Evolutionary conservation across 2,797 vertebrate species (phyloP).

Genomic region (Okamejei kenojei): DNA sequence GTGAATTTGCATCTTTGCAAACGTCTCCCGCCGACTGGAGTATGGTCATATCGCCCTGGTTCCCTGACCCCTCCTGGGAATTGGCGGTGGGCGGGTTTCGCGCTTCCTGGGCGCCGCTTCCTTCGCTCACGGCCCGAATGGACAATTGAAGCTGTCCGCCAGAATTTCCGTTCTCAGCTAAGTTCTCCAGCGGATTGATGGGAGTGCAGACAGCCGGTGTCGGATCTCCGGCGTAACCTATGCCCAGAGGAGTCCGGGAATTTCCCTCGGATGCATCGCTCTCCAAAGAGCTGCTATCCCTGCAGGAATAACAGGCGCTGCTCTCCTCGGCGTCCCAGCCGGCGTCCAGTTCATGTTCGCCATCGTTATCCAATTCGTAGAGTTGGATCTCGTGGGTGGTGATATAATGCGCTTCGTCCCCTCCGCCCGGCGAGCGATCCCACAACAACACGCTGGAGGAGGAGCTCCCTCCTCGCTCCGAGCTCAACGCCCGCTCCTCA

Average conservation of each 20-base stretch:
- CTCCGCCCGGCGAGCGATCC: conserved; percentile 34
- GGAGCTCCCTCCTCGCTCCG: neutral
- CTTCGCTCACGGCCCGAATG: conserved; percentile 77
- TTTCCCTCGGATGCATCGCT: conserved; percentile 70
- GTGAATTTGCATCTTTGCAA: neutral
- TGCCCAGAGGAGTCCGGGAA: conserved; percentile 52
- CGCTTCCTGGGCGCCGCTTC: conserved; percentile 58
- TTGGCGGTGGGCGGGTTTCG: conserved; percentile 41
- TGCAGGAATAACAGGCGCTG: conserved; percentile 86
- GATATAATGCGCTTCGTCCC: conserved; percentile 86
- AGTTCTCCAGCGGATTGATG: conserved; percentile 53
- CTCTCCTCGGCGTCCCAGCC: conserved; percentile 87
- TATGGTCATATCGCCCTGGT: too few relatives aligned
- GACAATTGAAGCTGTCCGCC: conserved; percentile 75
- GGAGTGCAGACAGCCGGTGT: conserved; percentile 43
- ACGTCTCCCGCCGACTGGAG: neutral
- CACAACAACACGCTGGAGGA: neutral
- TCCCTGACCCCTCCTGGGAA: neutral
- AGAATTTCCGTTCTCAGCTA: conserved; percentile 48
- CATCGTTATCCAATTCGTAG: conserved; percentile 87
- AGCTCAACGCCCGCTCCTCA: neutral
- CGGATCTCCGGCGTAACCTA: conserved; percentile 42
- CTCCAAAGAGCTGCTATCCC: conserved; percentile 89
- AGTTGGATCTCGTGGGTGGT: conserved; percentile 95
- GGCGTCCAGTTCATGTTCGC: conserved; percentile 73